Percentiles rank a stretch among this genome's conserved stretches.
phyloP scores from a whole-genome alignment of 2,797 vertebrate species.

The Acanthis flammea region DNA sequence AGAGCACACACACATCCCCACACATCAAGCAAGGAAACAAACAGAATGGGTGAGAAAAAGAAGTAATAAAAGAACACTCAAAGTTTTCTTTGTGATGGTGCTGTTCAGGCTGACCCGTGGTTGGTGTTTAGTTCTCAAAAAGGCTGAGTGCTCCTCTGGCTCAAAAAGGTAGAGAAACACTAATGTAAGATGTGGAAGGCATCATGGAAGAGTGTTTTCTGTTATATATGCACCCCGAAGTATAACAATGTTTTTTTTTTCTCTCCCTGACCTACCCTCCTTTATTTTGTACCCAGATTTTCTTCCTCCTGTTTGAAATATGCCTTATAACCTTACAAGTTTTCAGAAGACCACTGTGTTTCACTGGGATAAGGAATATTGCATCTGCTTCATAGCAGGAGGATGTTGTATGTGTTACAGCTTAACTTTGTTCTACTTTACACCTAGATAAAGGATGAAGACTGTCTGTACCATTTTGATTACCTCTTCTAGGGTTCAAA shows the following conservation, averaged over 20 bases:
- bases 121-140: slow-evolving; percentile 24
- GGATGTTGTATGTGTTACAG: slow-evolving; percentile 30
- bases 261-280: slow-evolving; percentile 22
- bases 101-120: slow-evolving; percentile 21
- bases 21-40: not conserved
- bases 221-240: not conserved
- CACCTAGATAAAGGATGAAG: slow-evolving; percentile 65
- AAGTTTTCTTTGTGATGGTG: not conserved
- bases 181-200: not conserved
- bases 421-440: slow-evolving; percentile 60
- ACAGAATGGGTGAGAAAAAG: not conserved
- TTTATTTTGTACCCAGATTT: slow-evolving; percentile 62
- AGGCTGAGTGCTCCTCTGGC: not conserved
- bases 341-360: slow-evolving; percentile 51
- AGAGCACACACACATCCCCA: not conserved
- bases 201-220: not conserved
- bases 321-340: slow-evolving; percentile 35
- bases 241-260: slow-evolving; percentile 23
- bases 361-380: slow-evolving; percentile 28
- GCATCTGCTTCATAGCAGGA: slow-evolving; percentile 33
- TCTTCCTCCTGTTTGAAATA: slow-evolving; percentile 48
- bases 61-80: not conserved
- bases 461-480: slow-evolving; percentile 60
- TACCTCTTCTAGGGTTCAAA: slow-evolving; percentile 59
- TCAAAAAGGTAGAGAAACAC: not conserved